Base-by-base conservation (phyloP, 2,888 invertebrate species). In the Macrosoma leucophasiata region DNA sequence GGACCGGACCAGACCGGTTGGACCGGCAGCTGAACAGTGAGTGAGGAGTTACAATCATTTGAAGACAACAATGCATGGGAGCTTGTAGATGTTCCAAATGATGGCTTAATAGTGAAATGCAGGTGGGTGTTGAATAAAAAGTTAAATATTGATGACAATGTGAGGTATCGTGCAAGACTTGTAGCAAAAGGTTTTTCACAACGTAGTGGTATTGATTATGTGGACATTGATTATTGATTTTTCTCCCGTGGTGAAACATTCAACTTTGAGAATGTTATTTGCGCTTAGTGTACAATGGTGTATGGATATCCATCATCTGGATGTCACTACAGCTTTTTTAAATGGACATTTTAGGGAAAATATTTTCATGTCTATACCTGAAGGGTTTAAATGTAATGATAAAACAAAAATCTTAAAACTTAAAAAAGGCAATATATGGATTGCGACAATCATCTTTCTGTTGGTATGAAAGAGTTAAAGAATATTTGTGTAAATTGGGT, bases 11-110 rank as follows among this genome's bases (percentile, higher is more conserved):
- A n/a, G n/a, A n/a, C n/a, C n/a, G n/a, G n/a, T n/a, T n/a, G n/a
- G n/a, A n/a, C n/a, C n/a, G n/a, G n/a, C n/a, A n/a, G n/a, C n/a
- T 10, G 27, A 11, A 31, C 39, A 4, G 22, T 39, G 8, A 19
- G 23, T 11, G 39, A 43, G 6, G 39, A 43, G 18, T 14, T 39
- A n/a, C 4, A 40, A 9, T 15, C 33, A 14, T 43, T 46, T 26
- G 17, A 39, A 19, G 26, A 41, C 1, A 46, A 43, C 32, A 19
- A 34, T 30, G 39, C 39, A 2, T 48, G 48, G 43, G 43, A 37
- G 5, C 2, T 43, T 7, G 34, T 34, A 4, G 34, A 41, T 33
- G 10, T 17, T 29, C 46, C 44, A 26, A 17, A 24, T 8, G 26
- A 34, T 11, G 18, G n/a, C n/a, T n/a, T n/a, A n/a, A n/a, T n/a